Conservation (phyloP, 2,113 vertebrate genomes). For the Gnathonemus echidnorhynchus region DNA sequence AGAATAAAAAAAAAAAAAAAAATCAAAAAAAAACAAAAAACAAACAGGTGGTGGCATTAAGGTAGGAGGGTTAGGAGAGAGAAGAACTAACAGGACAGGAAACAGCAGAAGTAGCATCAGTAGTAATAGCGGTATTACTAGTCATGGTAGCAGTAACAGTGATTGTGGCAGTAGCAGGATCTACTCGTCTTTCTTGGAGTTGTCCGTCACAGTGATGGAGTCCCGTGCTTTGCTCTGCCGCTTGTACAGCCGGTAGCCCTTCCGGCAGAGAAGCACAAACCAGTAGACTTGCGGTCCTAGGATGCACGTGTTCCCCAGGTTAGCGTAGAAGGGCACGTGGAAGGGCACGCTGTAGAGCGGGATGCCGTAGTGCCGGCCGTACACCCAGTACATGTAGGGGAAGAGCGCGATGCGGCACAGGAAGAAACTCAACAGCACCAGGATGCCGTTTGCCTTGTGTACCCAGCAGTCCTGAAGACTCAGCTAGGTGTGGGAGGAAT, state of each 20-base stretch:
- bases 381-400: slow-evolving; percentile 92
- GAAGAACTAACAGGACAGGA: slow-evolving; percentile 21
- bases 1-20: too few species aligned
- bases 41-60: slow-evolving; percentile 34
- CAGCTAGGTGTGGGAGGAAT: slow-evolving; percentile 55
- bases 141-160: slow-evolving; percentile 42
- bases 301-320: slow-evolving; percentile 79
- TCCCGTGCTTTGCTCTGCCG: slow-evolving; percentile 47
- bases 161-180: slow-evolving; percentile 11
- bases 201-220: slow-evolving; percentile 28
- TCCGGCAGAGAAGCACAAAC: slow-evolving; percentile 85
- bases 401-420: slow-evolving; percentile 88
- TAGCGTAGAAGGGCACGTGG: slow-evolving; percentile 76
- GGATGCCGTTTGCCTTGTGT: slow-evolving; percentile 82
- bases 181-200: slow-evolving; percentile 44
- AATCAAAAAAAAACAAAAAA: neutral
- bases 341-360: slow-evolving; percentile 74
- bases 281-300: slow-evolving; percentile 94
- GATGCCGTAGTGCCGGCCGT: slow-evolving; percentile 70
- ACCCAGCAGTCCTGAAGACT: slow-evolving; percentile 79
- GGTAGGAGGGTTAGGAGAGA: slow-evolving; percentile 31
- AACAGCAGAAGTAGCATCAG: neutral
- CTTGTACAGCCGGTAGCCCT: slow-evolving; percentile 75
- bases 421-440: slow-evolving; percentile 85
- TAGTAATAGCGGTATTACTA: neutral